Conservation (phyloP, 2,113 vertebrate genomes). For the Microtus montanus region DNA sequence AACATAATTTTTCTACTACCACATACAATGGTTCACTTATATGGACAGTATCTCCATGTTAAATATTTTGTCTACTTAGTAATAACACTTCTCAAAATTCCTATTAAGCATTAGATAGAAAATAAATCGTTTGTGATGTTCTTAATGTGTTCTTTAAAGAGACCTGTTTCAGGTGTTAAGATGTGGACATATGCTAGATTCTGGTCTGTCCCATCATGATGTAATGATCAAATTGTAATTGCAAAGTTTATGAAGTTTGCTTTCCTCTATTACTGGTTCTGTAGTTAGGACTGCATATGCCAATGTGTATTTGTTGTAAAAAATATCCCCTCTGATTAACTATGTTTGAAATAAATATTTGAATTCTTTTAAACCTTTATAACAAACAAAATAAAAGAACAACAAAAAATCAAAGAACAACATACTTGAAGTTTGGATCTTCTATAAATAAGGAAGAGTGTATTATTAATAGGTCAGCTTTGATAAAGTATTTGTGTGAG, state of each 20-base stretch:
- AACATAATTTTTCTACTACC: neutral
- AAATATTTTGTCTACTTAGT: neutral
- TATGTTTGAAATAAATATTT: neutral
- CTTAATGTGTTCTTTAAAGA: conserved; percentile 30
- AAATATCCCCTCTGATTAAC: neutral
- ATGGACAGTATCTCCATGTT: neutral
- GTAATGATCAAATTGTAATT: conserved; percentile 45
- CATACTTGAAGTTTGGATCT: conserved; percentile 30
- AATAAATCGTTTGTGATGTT: conserved; percentile 28
- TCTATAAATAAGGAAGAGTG: conserved; percentile 49
- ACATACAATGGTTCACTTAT: neutral
- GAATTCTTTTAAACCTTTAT: conserved; percentile 32
- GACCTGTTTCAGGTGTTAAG: neutral
- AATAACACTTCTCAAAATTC: neutral
- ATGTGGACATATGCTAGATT: neutral
- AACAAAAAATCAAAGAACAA: neutral
- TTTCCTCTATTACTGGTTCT: conserved; percentile 1
- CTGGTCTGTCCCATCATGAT: neutral
- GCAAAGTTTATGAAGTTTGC: conserved; percentile 48
- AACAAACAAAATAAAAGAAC: neutral
- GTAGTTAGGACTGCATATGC: neutral
- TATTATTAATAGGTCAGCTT: conserved; percentile 28
- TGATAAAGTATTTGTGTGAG: conserved; percentile 36
- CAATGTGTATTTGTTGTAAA: neutral
- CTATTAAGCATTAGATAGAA: neutral